Conservation (phyloP, 2,113 vertebrate genomes). For the Theristicus caerulescens region DNA sequence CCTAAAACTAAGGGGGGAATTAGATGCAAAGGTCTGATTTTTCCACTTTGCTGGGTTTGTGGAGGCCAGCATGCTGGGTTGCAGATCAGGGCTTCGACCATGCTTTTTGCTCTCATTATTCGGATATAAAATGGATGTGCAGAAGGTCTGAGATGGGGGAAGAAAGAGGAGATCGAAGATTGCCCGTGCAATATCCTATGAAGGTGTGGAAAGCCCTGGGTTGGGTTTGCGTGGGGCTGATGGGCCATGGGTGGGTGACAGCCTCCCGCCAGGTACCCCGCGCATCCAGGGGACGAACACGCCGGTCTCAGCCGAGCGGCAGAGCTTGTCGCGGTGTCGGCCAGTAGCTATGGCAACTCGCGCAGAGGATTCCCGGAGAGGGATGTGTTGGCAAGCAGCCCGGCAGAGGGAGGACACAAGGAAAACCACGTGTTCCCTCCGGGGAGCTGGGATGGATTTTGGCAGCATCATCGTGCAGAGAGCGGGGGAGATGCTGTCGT, state of each 20-base stretch:
- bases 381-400: constrained; percentile 26
- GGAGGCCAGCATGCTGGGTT: not conserved
- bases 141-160: not conserved
- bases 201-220: not conserved
- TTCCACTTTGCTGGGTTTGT: not conserved
- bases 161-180: not conserved
- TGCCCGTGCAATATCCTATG: not conserved
- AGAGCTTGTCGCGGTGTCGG: not conserved
- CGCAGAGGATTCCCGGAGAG: not conserved
- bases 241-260: not conserved
- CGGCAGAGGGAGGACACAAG: not conserved
- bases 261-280: not conserved
- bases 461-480: not conserved
- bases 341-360: constrained; percentile 63
- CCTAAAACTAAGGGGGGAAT: not conserved
- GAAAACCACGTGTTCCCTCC: not conserved
- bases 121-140: not conserved
- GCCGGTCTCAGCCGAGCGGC: not conserved
- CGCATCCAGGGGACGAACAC: not conserved
- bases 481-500: not conserved
- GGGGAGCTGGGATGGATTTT: not conserved
- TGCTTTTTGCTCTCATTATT: not conserved
- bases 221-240: not conserved
- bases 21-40: not conserved
- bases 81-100: fast-evolving